These are phyloP conservation scores for Polydrusus cervinus DNA, from an alignment of 2,888 invertebrate genomes.

Conservation along the genomic window DNA sequence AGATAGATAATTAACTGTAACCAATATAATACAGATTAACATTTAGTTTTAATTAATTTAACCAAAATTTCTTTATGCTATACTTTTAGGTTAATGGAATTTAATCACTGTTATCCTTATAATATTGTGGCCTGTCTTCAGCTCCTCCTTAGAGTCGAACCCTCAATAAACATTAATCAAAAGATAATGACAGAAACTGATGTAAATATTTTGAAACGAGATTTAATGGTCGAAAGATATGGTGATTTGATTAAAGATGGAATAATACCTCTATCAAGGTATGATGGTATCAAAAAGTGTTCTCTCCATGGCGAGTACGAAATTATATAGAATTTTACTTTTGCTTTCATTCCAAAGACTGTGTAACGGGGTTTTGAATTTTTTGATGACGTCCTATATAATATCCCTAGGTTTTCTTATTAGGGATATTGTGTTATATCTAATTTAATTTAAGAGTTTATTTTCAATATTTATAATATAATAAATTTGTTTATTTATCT, in stretches of 20 bases:
- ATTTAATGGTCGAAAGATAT: conserved; percentile 65
- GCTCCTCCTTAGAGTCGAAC: conserved; percentile 78
- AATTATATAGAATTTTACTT: no score
- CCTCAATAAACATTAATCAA: conserved; percentile 71
- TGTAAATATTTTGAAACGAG: conserved; percentile 31
- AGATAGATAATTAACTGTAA: no score
- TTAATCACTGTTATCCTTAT: conserved; percentile 77
- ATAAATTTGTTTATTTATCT: no score
- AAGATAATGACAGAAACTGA: conserved; percentile 59
- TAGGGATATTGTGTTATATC: no score
- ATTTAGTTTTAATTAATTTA: neutral
- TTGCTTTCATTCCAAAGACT: no score
- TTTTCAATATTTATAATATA: no score
- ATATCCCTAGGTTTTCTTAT: no score
- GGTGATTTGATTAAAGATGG: conserved; percentile 75
- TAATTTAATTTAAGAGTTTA: no score
- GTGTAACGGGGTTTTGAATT: no score
- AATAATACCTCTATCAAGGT: conserved; percentile 74
- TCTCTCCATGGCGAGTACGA: no score
- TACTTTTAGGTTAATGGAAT: conserved; percentile 61
- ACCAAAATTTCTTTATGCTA: neutral
- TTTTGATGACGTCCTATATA: no score
- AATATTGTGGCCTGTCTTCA: conserved; percentile 82
- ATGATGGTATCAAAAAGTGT: conserved; percentile 65
- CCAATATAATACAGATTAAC: neutral